Evolutionary conservation across 2,888 invertebrate species (phyloP).

Genomic region (Euplagia quadripunctaria): DNA sequence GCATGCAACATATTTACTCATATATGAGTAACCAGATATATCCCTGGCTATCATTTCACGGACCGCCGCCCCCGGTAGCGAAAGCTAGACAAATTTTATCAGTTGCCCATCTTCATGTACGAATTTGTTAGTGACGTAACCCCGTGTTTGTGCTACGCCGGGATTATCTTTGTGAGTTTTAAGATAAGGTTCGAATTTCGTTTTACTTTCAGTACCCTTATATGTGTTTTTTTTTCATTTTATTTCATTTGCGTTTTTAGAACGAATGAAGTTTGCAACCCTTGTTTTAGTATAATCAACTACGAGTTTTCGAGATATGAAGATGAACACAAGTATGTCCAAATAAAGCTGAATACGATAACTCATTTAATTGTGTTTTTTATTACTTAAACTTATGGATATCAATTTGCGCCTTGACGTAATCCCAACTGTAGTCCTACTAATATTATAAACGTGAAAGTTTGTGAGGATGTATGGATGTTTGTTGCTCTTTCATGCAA

Average conservation of each 20-base stretch:
- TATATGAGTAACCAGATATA: not conserved
- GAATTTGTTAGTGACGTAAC: conserved; percentile 10
- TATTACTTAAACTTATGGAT: no score
- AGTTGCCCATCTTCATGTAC: conserved; percentile 4
- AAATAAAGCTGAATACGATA: no score
- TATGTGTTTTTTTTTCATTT: not conserved
- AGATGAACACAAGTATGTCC: not conserved
- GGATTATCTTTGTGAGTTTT: not conserved
- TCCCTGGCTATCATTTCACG: conserved; percentile 5
- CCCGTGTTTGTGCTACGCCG: not conserved
- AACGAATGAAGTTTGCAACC: conserved; percentile 22
- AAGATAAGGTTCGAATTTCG: not conserved
- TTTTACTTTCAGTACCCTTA: conserved; percentile 18
- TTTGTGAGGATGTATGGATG: no score
- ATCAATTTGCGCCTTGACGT: no score
- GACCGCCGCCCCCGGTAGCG: conserved; percentile 3
- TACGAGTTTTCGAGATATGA: not conserved
- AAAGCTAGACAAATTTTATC: conserved; percentile 16
- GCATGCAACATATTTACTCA: not conserved
- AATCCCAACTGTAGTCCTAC: no score
- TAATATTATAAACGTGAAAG: no score
- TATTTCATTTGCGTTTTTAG: conserved; percentile 32
- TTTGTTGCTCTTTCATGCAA: no score
- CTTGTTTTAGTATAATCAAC: not conserved
- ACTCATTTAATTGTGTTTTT: no score